These are phyloP conservation scores for Balearica regulorum DNA, from an alignment of 2,797 vertebrate species.

Conservation along the genomic window DNA sequence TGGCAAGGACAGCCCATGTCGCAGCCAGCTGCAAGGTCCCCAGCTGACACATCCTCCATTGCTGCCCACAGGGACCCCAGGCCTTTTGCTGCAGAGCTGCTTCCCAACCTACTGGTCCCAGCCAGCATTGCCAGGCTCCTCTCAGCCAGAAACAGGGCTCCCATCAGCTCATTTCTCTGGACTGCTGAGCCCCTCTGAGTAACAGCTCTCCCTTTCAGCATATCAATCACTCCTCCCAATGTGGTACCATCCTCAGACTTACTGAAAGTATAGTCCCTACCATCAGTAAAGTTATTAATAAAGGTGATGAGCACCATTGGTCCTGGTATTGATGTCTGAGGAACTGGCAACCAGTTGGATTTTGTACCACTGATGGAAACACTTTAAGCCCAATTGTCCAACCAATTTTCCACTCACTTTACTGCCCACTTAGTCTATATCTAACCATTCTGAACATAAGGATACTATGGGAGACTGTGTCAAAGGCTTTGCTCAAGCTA, in stretches of 20 bases:
- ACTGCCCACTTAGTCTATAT: not conserved
- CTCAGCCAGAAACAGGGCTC: not conserved
- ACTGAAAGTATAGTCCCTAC: not conserved
- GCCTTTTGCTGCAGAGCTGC: not conserved
- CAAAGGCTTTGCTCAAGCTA: not conserved
- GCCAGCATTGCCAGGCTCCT: not conserved
- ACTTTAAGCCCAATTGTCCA: not conserved
- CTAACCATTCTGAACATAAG: not conserved
- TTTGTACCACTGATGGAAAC: not conserved
- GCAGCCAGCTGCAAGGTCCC: not conserved
- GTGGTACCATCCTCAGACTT: not conserved
- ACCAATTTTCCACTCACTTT: not conserved
- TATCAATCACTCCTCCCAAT: not conserved
- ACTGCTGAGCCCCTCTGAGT: not conserved
- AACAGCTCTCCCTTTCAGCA: not conserved
- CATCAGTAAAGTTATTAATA: not conserved
- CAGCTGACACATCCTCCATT: not conserved
- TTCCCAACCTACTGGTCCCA: not conserved
- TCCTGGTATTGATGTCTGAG: not conserved
- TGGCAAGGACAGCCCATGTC: not conserved
- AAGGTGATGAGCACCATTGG: not conserved
- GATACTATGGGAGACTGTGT: not conserved
- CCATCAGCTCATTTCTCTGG: not conserved
- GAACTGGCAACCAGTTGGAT: not conserved
- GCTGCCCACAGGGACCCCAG: not conserved